Percentiles rank a stretch among this genome's conserved stretches.
Evolutionary conservation across 2,113 vertebrate species (phyloP).

Genomic region (Mustelus asterias): DNA sequence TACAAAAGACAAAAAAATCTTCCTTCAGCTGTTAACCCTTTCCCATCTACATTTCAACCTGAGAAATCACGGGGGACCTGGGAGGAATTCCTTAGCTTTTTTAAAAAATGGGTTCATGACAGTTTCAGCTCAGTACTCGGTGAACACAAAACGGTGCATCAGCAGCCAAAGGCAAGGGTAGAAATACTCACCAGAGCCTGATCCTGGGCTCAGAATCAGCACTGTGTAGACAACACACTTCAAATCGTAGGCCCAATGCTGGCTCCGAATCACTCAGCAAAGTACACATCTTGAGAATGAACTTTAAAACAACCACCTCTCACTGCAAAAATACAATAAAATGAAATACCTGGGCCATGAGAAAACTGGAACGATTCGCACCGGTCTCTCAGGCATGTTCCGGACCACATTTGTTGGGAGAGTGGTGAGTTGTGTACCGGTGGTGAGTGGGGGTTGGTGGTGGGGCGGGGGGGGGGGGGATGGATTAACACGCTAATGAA

Average conservation of each 20-base stretch:
- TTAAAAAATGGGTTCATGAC: not conserved
- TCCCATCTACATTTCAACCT: not conserved
- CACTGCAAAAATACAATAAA: not conserved
- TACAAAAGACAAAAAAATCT: not conserved
- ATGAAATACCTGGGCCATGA: not conserved
- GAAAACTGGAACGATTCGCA: too few species aligned
- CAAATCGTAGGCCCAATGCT: not conserved
- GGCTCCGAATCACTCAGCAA: not conserved
- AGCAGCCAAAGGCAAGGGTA: not conserved
- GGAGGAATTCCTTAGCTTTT: not conserved
- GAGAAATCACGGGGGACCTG: not conserved
- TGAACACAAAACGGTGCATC: not conserved
- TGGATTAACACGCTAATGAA: too few species aligned
- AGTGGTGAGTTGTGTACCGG: too few species aligned
- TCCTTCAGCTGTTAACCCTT: not conserved
- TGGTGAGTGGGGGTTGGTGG: too few species aligned
- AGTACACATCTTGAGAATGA: not conserved
- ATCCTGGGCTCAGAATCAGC: not conserved
- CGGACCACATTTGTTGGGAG: too few species aligned
- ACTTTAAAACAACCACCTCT: not conserved
- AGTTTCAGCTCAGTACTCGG: not conserved
- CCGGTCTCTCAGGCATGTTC: too few species aligned
- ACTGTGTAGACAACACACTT: not conserved
- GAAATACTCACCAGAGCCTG: not conserved
- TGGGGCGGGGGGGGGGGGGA: too few species aligned